phyloP scores from a whole-genome alignment of 1,140 invertebrate species.

The Tetramorium simillimum region DNA sequence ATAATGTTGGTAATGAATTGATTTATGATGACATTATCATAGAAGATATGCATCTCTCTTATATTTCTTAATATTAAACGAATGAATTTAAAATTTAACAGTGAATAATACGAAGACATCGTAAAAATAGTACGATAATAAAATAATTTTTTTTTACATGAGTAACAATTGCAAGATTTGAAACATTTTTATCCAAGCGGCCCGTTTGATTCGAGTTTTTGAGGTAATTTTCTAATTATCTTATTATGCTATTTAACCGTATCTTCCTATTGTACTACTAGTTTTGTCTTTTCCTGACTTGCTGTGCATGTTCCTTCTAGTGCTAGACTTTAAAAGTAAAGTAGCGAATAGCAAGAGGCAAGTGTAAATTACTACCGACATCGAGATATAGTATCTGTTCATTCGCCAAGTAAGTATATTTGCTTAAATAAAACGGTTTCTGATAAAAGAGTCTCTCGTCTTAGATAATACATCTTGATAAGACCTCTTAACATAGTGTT shows the following conservation, averaged over 20 bases:
- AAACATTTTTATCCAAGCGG: background rate
- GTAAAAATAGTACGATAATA: background rate
- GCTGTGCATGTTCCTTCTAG: background rate
- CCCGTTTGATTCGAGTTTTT: background rate
- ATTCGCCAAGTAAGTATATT: background rate
- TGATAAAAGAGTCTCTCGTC: conserved; percentile 2
- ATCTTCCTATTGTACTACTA: background rate
- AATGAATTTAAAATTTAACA: conserved; percentile 1
- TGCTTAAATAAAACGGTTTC: background rate
- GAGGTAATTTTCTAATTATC: conserved; percentile 23
- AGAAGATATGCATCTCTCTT: background rate
- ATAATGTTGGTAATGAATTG: background rate
- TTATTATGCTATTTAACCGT: background rate
- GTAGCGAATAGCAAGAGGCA: background rate
- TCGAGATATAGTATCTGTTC: background rate
- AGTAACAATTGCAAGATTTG: background rate
- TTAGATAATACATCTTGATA: conserved; percentile 21
- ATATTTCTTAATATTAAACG: background rate
- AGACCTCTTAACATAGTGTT: background rate
- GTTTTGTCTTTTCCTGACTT: background rate
- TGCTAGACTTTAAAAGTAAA: background rate
- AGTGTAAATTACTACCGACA: background rate
- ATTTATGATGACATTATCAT: background rate
- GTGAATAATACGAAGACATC: background rate
- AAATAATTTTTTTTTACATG: conserved; percentile 2